Percentiles rank a stretch among this genome's conserved stretches.
These are phyloP conservation scores for Eupithecia exiguata DNA, from an alignment of 2,888 invertebrate species.

Conservation along the genomic window DNA sequence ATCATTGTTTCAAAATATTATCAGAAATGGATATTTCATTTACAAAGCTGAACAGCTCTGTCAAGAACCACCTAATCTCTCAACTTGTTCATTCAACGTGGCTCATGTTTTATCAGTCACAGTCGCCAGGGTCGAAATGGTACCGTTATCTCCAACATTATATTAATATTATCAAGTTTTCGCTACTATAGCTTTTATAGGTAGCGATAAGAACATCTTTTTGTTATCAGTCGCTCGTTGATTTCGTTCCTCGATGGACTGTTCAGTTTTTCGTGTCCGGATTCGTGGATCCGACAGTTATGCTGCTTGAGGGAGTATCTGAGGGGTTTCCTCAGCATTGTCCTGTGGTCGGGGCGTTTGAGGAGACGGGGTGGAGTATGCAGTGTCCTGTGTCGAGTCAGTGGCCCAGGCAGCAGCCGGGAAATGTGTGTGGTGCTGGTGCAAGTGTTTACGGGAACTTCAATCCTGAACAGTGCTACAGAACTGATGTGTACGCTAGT, in stretches of 20 bases:
- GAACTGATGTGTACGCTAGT: constrained; percentile 52
- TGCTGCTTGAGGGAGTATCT: constrained; percentile 64
- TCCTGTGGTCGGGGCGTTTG: constrained; percentile 60
- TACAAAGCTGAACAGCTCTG: constrained; percentile 12
- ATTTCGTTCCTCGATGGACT: constrained; percentile 78
- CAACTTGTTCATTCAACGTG: constrained; percentile 19
- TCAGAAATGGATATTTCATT: constrained; percentile 2
- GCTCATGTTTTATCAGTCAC: constrained; percentile 30
- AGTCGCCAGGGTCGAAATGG: constrained; percentile 54
- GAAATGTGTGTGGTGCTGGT: constrained; percentile 54
- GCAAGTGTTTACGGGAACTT: constrained; percentile 53
- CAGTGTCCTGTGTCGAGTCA: constrained; percentile 68
- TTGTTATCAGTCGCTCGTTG: constrained; percentile 77
- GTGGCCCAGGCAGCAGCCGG: constrained; percentile 61
- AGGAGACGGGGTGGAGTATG: constrained; percentile 64
- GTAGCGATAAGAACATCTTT: constrained; percentile 76
- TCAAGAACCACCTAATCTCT: constrained; percentile 3
- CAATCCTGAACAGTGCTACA: constrained; percentile 63
- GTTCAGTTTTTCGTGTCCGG: constrained; percentile 51
- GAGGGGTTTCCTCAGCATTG: constrained; percentile 60
- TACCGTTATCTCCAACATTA: constrained; percentile 68
- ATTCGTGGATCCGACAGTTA: constrained; percentile 52
- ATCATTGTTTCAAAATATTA: constrained; percentile 5
- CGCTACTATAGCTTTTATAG: constrained; percentile 72
- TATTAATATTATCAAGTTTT: constrained; percentile 67